Percentiles rank a stretch among this genome's conserved stretches.
phyloP scores from a whole-genome alignment of 2,888 invertebrate species.

The Xestia rhomboidea region DNA sequence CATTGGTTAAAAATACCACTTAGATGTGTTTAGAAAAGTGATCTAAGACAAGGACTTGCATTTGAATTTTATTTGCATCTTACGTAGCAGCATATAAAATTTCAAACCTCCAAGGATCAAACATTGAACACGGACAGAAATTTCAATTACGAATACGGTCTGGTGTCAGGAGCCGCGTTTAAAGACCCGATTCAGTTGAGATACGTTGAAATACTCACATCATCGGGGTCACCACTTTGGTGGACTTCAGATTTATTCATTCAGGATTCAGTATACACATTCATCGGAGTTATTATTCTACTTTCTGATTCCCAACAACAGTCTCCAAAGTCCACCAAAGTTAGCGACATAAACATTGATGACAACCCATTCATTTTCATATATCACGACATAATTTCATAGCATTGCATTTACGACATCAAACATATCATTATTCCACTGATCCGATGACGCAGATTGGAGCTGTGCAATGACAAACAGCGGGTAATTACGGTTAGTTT shows the following conservation, averaged over 20 bases:
- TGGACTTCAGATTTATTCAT: no score
- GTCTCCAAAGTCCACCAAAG: no score
- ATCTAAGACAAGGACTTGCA: not conserved
- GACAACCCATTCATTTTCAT: not conserved
- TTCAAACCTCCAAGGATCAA: not conserved
- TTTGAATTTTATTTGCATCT: not conserved
- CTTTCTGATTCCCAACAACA: no score
- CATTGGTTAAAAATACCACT: not conserved
- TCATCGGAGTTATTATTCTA: no score
- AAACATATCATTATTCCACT: conserved; percentile 26
- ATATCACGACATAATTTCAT: not conserved
- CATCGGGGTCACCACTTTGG: no score
- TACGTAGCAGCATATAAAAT: not conserved
- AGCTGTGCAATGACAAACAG: conserved; percentile 36
- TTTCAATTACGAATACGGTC: not conserved
- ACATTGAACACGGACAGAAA: not conserved
- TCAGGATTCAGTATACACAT: no score
- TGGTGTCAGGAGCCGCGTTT: not conserved
- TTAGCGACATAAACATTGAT: not conserved
- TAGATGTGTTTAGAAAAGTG: not conserved
- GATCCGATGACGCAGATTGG: conserved; percentile 37
- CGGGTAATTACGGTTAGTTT: conserved; percentile 49
- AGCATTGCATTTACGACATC: not conserved
- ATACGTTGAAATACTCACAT: not conserved
- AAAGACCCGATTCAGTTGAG: not conserved